These are phyloP conservation scores for Hiodon alosoides DNA, from an alignment of 2,113 vertebrate genomes.

Conservation along the genomic window DNA sequence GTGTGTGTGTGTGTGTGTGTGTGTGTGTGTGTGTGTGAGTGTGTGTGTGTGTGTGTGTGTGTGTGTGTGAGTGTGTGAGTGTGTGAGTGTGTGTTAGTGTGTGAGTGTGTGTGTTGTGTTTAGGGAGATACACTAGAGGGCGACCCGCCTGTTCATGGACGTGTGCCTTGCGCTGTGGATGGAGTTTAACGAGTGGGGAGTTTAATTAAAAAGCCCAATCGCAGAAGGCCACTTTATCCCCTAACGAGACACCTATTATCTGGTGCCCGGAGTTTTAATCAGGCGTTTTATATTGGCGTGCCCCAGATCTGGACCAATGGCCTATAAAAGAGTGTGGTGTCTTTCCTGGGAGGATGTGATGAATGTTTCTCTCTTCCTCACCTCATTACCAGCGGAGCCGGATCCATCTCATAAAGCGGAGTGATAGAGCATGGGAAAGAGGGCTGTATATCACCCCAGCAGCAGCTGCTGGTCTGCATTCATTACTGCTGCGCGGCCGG, in stretches of 20 bases:
- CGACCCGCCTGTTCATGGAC: no score
- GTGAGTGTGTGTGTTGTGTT: no score
- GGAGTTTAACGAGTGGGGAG: slow-evolving; percentile 64
- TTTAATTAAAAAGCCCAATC: slow-evolving; percentile 72
- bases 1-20: no score
- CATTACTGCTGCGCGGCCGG: slow-evolving; percentile 71
- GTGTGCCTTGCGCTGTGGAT: slow-evolving; percentile 30
- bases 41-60: no score
- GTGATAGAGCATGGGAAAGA: slow-evolving; percentile 71
- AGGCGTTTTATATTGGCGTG: slow-evolving; percentile 69
- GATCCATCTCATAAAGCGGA: slow-evolving; percentile 84
- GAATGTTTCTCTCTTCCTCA: slow-evolving; percentile 80
- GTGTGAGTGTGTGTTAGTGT: no score
- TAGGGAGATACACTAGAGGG: no score
- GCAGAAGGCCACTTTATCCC: slow-evolving; percentile 57
- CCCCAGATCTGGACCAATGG: slow-evolving; percentile 74
- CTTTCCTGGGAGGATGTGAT: slow-evolving; percentile 75
- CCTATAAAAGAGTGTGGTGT: slow-evolving; percentile 69
- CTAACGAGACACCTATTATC: slow-evolving; percentile 70
- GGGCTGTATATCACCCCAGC: slow-evolving; percentile 75
- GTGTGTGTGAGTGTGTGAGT: no score
- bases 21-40: no score
- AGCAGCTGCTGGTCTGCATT: slow-evolving; percentile 68
- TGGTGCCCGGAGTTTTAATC: slow-evolving; percentile 72
- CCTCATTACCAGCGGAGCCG: slow-evolving; percentile 79